Conservation (phyloP, 2,113 vertebrate species). For the Telmatochromis sp. region DNA sequence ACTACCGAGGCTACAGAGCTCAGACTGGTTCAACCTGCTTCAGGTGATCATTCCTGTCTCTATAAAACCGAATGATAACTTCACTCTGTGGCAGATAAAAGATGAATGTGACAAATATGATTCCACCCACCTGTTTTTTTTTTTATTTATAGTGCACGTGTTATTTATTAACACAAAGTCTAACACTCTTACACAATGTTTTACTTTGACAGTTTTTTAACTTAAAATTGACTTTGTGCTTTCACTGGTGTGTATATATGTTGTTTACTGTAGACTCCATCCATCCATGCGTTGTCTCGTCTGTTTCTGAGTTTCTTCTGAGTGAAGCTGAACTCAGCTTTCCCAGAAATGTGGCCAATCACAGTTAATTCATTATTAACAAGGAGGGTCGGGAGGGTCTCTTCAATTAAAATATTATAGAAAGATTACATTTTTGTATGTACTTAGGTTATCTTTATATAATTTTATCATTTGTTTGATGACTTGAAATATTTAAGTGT, state of each 20-base stretch:
- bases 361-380: neutral
- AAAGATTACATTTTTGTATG: neutral
- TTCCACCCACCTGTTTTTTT: neutral
- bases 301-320: neutral
- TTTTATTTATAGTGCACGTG: accelerated
- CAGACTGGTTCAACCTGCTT: neutral
- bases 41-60: neutral
- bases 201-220: neutral
- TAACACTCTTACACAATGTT: neutral
- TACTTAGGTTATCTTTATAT: neutral
- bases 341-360: neutral
- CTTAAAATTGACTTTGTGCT: neutral
- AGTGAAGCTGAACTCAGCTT: neutral
- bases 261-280: neutral
- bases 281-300: neutral
- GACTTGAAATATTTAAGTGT: neutral
- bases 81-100: neutral
- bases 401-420: neutral
- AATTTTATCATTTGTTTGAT: neutral
- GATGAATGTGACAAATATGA: neutral
- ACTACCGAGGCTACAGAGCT: neutral
- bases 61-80: neutral
- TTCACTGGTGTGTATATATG: neutral
- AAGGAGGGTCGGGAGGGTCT: too few species aligned
- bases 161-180: neutral